Conservation (phyloP, 23 tunicate species). For the Oikopleura vanhoeffeni region DNA sequence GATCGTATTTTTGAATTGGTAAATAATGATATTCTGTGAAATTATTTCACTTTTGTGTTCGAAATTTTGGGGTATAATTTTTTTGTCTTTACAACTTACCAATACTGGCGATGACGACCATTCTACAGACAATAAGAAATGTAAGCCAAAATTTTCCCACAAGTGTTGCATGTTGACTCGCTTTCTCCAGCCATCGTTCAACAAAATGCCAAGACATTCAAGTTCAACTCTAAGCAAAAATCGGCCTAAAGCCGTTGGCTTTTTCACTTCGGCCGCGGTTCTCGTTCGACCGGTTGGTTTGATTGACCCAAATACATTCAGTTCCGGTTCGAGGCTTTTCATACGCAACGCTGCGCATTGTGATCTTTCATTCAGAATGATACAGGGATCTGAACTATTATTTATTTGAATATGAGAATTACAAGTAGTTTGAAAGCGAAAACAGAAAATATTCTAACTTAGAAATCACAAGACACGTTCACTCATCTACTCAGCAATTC, state of each 20-base stretch:
- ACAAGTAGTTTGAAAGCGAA: too few species aligned
- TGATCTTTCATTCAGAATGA: not conserved
- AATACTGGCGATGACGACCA: constrained; percentile 78
- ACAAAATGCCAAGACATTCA: constrained; percentile 96
- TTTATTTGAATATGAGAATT: too few species aligned
- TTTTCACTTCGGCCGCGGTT: not conserved
- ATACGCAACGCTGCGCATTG: not conserved
- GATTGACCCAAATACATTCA: not conserved
- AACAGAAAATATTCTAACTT: too few species aligned
- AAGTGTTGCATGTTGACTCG: constrained; percentile 86
- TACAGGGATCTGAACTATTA: too few species aligned
- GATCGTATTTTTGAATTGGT: too few species aligned
- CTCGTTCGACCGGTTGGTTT: not conserved
- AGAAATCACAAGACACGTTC: too few species aligned
- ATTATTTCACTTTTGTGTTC: too few species aligned
- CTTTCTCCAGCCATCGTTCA: constrained; percentile 92
- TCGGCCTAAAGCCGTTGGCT: not conserved
- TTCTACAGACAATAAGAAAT: constrained; percentile 78
- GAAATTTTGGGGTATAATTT: too few species aligned
- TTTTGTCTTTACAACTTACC: constrained; percentile 31
- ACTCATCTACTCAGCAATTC: too few species aligned
- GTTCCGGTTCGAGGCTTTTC: not conserved
- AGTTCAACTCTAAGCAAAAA: not conserved
- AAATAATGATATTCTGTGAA: too few species aligned
- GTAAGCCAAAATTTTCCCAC: constrained; percentile 97